Base-by-base conservation (phyloP, 2,797 vertebrate species). In the Gila robusta region DNA sequence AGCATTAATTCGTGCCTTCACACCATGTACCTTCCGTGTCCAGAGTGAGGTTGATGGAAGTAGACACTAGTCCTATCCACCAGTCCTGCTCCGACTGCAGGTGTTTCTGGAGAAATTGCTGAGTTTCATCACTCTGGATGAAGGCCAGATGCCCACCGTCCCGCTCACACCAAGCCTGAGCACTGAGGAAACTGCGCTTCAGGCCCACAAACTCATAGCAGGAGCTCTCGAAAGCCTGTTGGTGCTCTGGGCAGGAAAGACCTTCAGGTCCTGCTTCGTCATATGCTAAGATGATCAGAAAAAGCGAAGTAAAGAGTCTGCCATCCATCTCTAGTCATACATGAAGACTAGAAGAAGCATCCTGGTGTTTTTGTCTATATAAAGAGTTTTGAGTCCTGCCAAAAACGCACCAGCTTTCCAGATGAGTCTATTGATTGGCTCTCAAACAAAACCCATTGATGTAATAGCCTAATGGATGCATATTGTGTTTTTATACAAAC, bases 121-220 rank as follows among this genome's bases (percentile, higher is more conserved):
- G 98, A 0, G 91, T 97, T 90, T 96, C 96, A 82, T 97, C 94
- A 1, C 96, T 96, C 41, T 92, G 93, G 87, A 99, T 95, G 81
- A 98, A 99, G 81, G 94, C 94, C 16, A 99, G 87, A 77, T 98
- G 98, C 73, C 98, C 97, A n/a, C 97, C 97, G 1, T 94, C 95
- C 90, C 91, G 94, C 92, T 99, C 97, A 76, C 98, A 99, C 97
- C 98, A 98, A 32, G 91, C 93, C 93, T 99, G 96, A 78, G 97
- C 97, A 6, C 90, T 90, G 0, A 81, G 90, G 89, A 98, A 98
- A 44, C 95, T 92, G 16, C 17, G 92, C 87, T 93, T 91, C 6
- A 96, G 89, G 21, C 83, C 88, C 78, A 97, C 95, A 94, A 98
- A 96, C 84, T 99, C 96, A 11, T 97, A 99, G 89, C 98, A 99